Evolutionary conservation across 2,113 vertebrate species (phyloP), one percentile per base, ranked within the genome.

Genomic region (Hippocampus zosterae): DNA sequence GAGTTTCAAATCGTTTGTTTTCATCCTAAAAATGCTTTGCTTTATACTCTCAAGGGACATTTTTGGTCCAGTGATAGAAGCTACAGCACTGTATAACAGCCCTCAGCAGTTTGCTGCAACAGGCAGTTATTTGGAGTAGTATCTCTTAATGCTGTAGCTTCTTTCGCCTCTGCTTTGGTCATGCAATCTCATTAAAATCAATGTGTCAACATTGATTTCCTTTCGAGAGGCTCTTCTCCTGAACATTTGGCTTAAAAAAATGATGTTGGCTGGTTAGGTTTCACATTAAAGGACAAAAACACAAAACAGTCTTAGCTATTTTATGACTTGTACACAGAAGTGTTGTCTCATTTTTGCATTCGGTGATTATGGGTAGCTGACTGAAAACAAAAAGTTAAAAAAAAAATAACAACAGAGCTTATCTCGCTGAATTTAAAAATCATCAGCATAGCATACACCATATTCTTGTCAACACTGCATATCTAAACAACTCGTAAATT

Each of bases 1-100:
- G 19, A 41, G 18, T 40, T 41, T 71, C 65, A 56, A 44, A 76
- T 41, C 77, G 71, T 63, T 65, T 62, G 59, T 72, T 68, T 80
- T 84, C 69, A 72, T 87, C 72, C 68, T 46, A 57, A 67, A 74
- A 69, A 69, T 70, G 57, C 75, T 67, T 74, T 74, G 53, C 68
- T 80, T 80, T 74, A 27, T 62, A 57, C 55, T 80, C 85, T 76
- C 79, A 42, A 67, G 86, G 81, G 81, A 68, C 68, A 69, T 48
- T 72, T 81, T 65, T 84, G 81, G 86, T 81, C 84, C 79, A 86
- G 74, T 87, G 82, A 78, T 48, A 52, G 63, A 63, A 67, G 27
- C 23, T 23, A 52, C 37, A 53, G 8, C 13, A 42, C 41, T 42
- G 33, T 74, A 70, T 33, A 64, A 57, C 16, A 48, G 65, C 29